These are phyloP conservation scores for Entelurus aequoreus DNA, from an alignment of 2,113 vertebrate genomes.

Conservation along the genomic window DNA sequence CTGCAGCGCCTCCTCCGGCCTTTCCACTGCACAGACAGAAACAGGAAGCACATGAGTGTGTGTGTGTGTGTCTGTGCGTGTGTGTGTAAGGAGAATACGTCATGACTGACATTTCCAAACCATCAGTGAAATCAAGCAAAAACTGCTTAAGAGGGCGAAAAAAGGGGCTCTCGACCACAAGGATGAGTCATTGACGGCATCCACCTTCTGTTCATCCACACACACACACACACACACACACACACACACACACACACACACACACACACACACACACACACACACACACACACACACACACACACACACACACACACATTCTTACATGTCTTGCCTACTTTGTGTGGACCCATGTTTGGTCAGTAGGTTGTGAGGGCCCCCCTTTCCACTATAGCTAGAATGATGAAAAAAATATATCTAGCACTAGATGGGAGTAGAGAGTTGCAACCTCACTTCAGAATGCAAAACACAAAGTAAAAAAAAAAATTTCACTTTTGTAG, in stretches of 20 bases:
- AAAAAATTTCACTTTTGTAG: too few relatives aligned
- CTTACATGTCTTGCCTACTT: background rate
- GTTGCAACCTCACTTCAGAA: too few relatives aligned
- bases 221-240: conserved; percentile 17
- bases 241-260: conserved; percentile 14
- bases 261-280: conserved; percentile 10
- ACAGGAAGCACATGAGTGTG: background rate
- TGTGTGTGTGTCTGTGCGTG: too few relatives aligned
- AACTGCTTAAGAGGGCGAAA: conserved; percentile 36
- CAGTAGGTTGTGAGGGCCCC: too few relatives aligned
- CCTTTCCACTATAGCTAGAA: too few relatives aligned
- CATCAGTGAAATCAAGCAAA: conserved; percentile 35
- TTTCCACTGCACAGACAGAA: conserved; percentile 67
- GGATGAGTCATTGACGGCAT: conserved; percentile 9
- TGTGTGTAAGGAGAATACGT: background rate
- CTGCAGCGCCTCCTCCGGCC: conserved; percentile 77
- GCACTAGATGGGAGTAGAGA: too few relatives aligned
- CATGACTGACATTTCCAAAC: conserved; percentile 37
- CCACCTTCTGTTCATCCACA: background rate
- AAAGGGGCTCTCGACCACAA: conserved; percentile 21
- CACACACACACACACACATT: conserved; percentile 1
- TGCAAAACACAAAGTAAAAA: too few relatives aligned
- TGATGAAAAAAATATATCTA: too few relatives aligned
- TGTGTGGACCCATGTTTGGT: too few relatives aligned
- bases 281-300: conserved; percentile 5